Base-by-base conservation (phyloP, 1,140 invertebrate species). In the Periplaneta americana region DNA sequence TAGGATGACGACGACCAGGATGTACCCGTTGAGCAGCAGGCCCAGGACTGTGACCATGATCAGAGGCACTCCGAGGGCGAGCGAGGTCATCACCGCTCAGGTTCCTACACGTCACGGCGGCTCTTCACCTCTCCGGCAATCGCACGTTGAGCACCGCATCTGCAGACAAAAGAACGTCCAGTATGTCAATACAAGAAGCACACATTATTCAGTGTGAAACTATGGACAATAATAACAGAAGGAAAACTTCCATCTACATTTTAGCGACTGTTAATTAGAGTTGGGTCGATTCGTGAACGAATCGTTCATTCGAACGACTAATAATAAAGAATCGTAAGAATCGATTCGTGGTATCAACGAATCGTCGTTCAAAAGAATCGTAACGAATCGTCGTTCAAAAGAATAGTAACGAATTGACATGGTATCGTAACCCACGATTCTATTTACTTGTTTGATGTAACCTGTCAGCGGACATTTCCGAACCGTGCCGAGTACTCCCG, bases 21-120 rank as follows among this genome's bases (percentile, higher is more conserved):
- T 86, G 82, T 86, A 88, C 33, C 84, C 85, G 82, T 88, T 88
- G 57, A 87, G 83, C 75, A 86, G 81, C 36, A 87, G 84, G 79
- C 87, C 87, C 37, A 86, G 66, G 34, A 85, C 83, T 77, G 86
- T 84, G 32, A 87, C 83, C 39, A 87, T 82, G 57, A 84, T 87
- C 39, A 87, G 83, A 32, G 86, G 84, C 76, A 88, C 84, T n/a
- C 85, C 86, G 39, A 88, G 84, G 75, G 86, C 85, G 81, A 87
- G 82, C 81, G 85, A 85, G 84, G 81, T 84, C 86, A 87, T 86
- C 79, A 34, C 80, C 57, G 66, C 18, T 37, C 33, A 66, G 13
- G 33, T 22, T 36, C 18, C 35, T 28, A 22, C 35, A 34, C 76
- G 75, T 75, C 76, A 36, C 76, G 76, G 33, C 76, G 34, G 31